A percentile compares a stretch with the other conserved stretches of the same genome.
phyloP scores from a whole-genome alignment of 92 coral and sea anemone genomes.

The Virgularia gustaviana region DNA sequence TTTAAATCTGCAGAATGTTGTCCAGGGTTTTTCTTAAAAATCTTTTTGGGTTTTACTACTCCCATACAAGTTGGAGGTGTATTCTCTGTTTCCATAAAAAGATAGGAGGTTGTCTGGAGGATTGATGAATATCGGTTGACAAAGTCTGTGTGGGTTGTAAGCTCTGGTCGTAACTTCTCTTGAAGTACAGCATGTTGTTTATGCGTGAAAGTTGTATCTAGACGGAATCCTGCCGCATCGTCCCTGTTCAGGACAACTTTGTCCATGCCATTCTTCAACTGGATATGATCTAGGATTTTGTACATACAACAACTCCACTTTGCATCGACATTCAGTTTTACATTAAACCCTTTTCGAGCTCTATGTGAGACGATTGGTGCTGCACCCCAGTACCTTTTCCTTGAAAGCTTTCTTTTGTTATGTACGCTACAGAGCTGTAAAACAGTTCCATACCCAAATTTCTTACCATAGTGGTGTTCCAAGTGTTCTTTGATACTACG shows the following conservation, averaged over 20 bases:
- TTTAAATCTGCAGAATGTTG: slow-evolving; percentile 45
- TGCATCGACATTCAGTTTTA: slow-evolving; percentile 47
- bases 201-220: slow-evolving; percentile 52
- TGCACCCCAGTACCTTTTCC: slow-evolving; percentile 54
- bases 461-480: slow-evolving; percentile 31
- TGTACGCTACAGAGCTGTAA: slow-evolving; percentile 49
- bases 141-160: slow-evolving; percentile 56
- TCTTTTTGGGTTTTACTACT: slow-evolving; percentile 51
- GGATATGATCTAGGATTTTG: slow-evolving; percentile 38
- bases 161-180: slow-evolving; percentile 28
- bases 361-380: slow-evolving; percentile 34
- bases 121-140: slow-evolving; percentile 34
- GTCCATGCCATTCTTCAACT: slow-evolving; percentile 45
- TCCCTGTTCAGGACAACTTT: slow-evolving; percentile 44
- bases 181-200: slow-evolving; percentile 36
- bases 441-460: slow-evolving; percentile 47
- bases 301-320: slow-evolving; percentile 59
- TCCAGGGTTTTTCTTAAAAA: slow-evolving; percentile 47
- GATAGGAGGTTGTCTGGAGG: slow-evolving; percentile 58
- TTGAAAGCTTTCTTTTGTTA: slow-evolving; percentile 41
- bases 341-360: slow-evolving; percentile 51
- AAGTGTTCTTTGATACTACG: slow-evolving; percentile 43
- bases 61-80: slow-evolving; percentile 49
- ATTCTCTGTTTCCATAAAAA: slow-evolving; percentile 49
- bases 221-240: slow-evolving; percentile 53